Conservation (phyloP, 92 coral and sea anemone species). For the Porites lobata region DNA sequence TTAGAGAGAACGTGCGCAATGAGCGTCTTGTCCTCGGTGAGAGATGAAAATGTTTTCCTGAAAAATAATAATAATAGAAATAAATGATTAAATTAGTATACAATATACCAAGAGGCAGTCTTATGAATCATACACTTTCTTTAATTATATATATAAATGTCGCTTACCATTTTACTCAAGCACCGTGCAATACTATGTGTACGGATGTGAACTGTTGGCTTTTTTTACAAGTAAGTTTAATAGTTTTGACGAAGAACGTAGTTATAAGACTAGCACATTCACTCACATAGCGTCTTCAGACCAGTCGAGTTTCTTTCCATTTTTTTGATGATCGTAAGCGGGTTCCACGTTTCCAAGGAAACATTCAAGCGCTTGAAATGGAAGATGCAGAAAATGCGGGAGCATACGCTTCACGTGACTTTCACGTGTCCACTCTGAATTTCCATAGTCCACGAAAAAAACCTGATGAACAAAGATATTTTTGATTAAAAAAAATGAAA, state of each 20-base stretch:
- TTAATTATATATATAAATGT: too few relatives aligned
- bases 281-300: slow-evolving; percentile 73
- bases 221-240: too few relatives aligned
- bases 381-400: slow-evolving; percentile 97
- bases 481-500: neutral
- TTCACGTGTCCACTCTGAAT: slow-evolving; percentile 89
- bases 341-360: slow-evolving; percentile 92
- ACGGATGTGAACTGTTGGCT: too few relatives aligned
- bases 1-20: slow-evolving; percentile 87
- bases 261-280: neutral
- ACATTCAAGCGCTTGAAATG: slow-evolving; percentile 97
- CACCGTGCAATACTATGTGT: too few relatives aligned
- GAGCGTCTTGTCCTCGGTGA: slow-evolving; percentile 86
- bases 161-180: too few relatives aligned
- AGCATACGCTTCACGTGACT: slow-evolving; percentile 87
- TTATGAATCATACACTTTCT: too few relatives aligned
- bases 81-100: neutral
- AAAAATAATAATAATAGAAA: slow-evolving; percentile 13
- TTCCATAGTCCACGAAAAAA: slow-evolving; percentile 93
- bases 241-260: too few relatives aligned
- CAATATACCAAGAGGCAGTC: too few relatives aligned
- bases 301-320: slow-evolving; percentile 55
- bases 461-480: slow-evolving; percentile 46
- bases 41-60: slow-evolving; percentile 78
- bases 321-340: slow-evolving; percentile 27